Conservation (phyloP, 2,797 vertebrate genomes). For the Xiphorhynchus erythropygius region DNA sequence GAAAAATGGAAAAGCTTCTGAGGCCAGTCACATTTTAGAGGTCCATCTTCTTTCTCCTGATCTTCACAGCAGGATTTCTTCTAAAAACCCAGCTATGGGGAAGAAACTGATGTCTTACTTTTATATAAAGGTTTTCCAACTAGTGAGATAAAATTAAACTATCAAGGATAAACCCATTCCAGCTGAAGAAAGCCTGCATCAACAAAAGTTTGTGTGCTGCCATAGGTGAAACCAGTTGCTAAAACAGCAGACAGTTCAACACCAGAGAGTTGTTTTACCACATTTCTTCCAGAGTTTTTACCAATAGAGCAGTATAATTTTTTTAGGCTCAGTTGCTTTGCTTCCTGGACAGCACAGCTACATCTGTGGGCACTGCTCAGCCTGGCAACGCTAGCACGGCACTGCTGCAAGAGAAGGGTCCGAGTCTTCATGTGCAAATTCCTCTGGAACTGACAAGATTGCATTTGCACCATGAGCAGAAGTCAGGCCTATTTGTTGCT, state of each 20-base stretch:
- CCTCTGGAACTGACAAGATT: not conserved
- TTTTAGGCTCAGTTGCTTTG: not conserved
- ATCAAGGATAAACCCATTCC: not conserved
- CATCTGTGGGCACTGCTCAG: fast-evolving
- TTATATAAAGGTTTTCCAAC: not conserved
- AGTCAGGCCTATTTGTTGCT: not conserved
- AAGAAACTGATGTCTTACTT: not conserved
- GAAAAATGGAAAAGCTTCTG: not conserved
- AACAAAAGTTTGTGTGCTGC: not conserved
- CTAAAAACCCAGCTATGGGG: not conserved
- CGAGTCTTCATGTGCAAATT: fast-evolving
- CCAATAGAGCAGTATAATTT: fast-evolving
- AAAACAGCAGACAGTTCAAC: not conserved
- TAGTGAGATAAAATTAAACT: not conserved
- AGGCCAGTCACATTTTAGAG: not conserved
- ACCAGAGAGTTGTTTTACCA: not conserved
- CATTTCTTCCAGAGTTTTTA: not conserved
- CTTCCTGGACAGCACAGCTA: not conserved
- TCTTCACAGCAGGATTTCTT: not conserved
- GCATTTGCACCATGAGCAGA: not conserved
- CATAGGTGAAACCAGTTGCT: not conserved
- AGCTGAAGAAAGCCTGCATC: not conserved
- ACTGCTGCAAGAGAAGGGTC: not conserved
- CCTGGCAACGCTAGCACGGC: fast-evolving
- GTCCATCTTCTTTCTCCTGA: not conserved